Conservation (phyloP, 2,797 vertebrate species). For the Tauraco hartlaubi region DNA sequence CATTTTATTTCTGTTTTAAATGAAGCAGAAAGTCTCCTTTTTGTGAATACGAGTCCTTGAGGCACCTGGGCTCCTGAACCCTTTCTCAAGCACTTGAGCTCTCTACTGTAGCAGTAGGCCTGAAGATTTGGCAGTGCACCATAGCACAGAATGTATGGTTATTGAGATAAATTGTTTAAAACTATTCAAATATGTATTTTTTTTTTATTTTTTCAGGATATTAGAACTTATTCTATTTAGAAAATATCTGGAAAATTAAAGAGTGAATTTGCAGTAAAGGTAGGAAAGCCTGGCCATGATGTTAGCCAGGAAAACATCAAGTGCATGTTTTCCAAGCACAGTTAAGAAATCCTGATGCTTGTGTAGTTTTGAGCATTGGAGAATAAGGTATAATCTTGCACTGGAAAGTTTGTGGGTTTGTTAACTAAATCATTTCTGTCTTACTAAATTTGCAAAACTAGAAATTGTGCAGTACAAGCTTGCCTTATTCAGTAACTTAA, state of each 20-base stretch:
- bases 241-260: background rate
- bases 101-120: background rate
- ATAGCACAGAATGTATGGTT: background rate
- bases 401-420: background rate
- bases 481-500: background rate
- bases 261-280: background rate
- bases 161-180: background rate
- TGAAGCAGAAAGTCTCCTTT: background rate
- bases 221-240: background rate
- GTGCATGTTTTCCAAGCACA: background rate
- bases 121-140: background rate
- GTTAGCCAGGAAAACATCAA: background rate
- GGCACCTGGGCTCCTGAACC: background rate
- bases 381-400: background rate
- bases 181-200: background rate
- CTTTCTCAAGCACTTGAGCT: background rate
- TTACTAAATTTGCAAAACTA: background rate
- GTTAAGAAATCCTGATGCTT: background rate
- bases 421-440: background rate
- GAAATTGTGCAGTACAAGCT: background rate
- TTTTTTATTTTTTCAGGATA: background rate
- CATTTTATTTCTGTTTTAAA: background rate
- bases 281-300: background rate
- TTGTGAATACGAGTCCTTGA: background rate
- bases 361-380: background rate